These are phyloP conservation scores for Zygaena filipendulae DNA, from an alignment of 2,888 invertebrate genomes.

Conservation along the genomic window DNA sequence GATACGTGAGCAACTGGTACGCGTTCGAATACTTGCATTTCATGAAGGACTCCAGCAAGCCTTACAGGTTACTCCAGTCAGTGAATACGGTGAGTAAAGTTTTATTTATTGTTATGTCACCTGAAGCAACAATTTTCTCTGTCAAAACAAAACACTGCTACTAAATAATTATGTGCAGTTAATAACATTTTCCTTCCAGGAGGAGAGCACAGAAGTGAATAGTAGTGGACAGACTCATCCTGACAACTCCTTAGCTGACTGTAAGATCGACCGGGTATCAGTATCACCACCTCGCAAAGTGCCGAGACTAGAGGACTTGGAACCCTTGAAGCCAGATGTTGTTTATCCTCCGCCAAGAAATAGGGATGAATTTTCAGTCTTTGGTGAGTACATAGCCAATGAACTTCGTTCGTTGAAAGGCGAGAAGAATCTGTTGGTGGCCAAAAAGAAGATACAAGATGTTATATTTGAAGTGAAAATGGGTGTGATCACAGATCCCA, in stretches of 20 bases:
- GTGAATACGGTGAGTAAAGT: constrained; percentile 34
- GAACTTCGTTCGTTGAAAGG: constrained; percentile 66
- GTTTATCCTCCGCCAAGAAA: constrained; percentile 22
- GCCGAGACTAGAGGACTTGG: constrained; percentile 27
- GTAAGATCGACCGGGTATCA: constrained; percentile 31
- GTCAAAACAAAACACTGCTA: not conserved
- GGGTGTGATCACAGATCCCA: constrained; percentile 56
- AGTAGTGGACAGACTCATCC: constrained; percentile 24
- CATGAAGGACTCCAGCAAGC: constrained; percentile 66
- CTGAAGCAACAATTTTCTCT: not conserved
- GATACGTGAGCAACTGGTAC: constrained; percentile 63
- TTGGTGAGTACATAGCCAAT: constrained; percentile 71
- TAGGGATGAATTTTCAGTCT: constrained; percentile 67
- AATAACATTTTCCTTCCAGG: too few relatives aligned
- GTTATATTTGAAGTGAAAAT: constrained; percentile 71
- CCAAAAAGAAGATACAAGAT: constrained; percentile 71
- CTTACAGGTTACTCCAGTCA: constrained; percentile 41
- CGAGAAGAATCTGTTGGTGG: constrained; percentile 62
- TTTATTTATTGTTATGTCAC: constrained; percentile 1
- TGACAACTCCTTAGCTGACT: constrained; percentile 28
- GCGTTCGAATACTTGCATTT: constrained; percentile 70
- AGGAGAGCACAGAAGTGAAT: constrained; percentile 28
- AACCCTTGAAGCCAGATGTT: constrained; percentile 30
- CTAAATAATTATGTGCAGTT: too few relatives aligned
- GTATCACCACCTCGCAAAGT: constrained; percentile 39